These are phyloP conservation scores for Bovichtus diacanthus DNA, from an alignment of 2,797 vertebrate species.

Conservation along the genomic window DNA sequence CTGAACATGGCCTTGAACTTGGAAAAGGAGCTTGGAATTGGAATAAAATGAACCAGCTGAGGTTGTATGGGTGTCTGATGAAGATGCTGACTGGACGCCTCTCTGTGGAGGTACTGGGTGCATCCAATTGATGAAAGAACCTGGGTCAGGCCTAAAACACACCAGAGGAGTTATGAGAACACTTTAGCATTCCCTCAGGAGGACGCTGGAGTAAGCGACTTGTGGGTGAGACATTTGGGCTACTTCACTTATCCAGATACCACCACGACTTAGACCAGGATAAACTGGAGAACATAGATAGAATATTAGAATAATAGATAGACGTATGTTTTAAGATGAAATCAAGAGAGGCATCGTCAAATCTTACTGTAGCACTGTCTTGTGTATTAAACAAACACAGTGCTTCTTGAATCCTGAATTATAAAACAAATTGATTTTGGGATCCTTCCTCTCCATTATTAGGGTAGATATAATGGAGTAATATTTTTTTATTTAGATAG, in stretches of 20 bases:
- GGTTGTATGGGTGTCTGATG: too few relatives aligned
- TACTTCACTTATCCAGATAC: not conserved
- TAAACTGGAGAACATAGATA: not conserved
- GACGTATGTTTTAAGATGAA: not conserved
- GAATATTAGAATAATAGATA: not conserved
- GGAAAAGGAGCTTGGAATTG: not conserved
- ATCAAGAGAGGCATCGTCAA: not conserved
- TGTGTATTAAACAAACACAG: conserved; percentile 1
- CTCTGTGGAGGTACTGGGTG: not conserved
- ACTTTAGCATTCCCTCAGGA: not conserved
- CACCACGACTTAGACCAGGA: not conserved
- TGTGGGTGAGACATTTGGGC: not conserved
- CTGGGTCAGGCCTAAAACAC: not conserved
- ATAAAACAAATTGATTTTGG: conserved; percentile 9
- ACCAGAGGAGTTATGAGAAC: not conserved
- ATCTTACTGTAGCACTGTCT: not conserved
- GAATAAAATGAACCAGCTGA: not conserved
- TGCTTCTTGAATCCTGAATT: conserved; percentile 19
- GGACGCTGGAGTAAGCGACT: not conserved
- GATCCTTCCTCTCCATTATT: not conserved
- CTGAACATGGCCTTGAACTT: too few relatives aligned
- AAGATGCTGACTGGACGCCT: not conserved
- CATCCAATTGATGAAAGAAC: not conserved
- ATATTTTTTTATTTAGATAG: not conserved
- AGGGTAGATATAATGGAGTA: not conserved